Base-by-base conservation (phyloP, 2,888 invertebrate species). In the Lagria hirta region DNA sequence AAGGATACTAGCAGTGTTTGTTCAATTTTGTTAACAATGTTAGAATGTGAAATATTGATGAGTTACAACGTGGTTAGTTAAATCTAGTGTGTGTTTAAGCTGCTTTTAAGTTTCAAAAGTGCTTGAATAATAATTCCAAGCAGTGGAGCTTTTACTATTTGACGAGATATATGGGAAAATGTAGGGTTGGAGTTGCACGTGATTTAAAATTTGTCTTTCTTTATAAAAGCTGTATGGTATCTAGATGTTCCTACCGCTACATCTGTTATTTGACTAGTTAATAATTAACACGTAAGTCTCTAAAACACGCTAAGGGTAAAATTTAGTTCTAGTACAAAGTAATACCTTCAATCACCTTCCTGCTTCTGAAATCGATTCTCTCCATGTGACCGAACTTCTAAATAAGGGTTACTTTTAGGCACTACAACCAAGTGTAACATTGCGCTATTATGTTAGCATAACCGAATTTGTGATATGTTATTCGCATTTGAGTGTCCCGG, bases 381-480 rank as follows among this genome's bases (percentile, higher is more conserved):
- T 43, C 40, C 17, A 43, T 47, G 52, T 48, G 52, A 55, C 43
- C 48, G 50, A 46, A 54, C 44, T 52, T 47, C 54, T 54, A 54
- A 49, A 51, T 51, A 38, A 38, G 45, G 43, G 49, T 41, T 43
- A 54, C 48, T 54, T 42, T 47, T 55, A 60, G 62, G 61, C 66
- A 65, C 65, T 61, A 57, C 49, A 48, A 60, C 49, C 54, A 52
- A 48, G 29, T 51, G 35, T 48, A 37, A 48, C 42, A 42, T 49
- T 33, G 38, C 38, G 38, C 37, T 21, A 44, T 50, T 40, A 43
- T 52, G 13, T 49, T 50, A 45, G 52, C 54, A 55, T 57, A 57
- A 60, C 57, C 56, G 56, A 54, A 49, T 48, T 54, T 54, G 58
- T 62, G 65, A 62, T 62, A 62, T 64, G 60, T 64, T 52, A 58